Evolutionary conservation across 2,888 invertebrate species (phyloP).

Genomic region (Trissoscelio sp.): DNA sequence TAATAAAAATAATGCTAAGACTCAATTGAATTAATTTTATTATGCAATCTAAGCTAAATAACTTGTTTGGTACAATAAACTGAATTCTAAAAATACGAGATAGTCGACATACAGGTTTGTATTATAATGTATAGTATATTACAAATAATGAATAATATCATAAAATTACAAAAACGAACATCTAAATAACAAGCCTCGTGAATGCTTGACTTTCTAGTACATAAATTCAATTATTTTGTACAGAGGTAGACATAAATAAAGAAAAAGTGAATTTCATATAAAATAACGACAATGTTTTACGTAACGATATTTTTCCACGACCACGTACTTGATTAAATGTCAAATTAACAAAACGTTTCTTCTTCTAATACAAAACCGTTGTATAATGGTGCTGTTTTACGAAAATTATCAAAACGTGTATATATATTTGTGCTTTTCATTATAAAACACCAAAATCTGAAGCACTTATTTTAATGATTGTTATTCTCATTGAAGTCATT

Average conservation of each 20-base stretch:
- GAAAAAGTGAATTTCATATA: conserved; percentile 45
- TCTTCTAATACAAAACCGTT: conserved; percentile 24
- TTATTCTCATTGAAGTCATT: conserved; percentile 60
- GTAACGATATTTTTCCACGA: conserved; percentile 11
- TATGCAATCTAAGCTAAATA: neutral
- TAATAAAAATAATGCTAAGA: too few relatives aligned
- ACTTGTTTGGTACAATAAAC: neutral
- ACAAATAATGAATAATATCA: conserved; percentile 16
- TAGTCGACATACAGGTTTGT: neutral
- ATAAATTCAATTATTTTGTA: conserved; percentile 35
- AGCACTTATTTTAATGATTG: conserved; percentile 62
- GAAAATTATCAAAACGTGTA: conserved; percentile 27
- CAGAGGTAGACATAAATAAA: conserved; percentile 11
- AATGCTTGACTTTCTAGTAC: conserved; percentile 14
- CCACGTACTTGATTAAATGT: conserved; percentile 34
- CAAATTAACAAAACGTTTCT: conserved; percentile 27
- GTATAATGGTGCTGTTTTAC: conserved; percentile 15
- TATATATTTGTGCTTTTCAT: conserved; percentile 28
- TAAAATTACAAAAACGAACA: conserved; percentile 12
- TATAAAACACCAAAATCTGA: conserved; percentile 44
- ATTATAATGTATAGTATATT: conserved; percentile 7
- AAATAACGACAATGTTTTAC: conserved; percentile 35
- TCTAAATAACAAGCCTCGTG: conserved; percentile 5
- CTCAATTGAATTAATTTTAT: too few relatives aligned
- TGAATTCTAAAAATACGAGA: neutral